Evolutionary conservation across 2,888 invertebrate species (phyloP).

Genomic region (Himalopsyche japonica): DNA sequence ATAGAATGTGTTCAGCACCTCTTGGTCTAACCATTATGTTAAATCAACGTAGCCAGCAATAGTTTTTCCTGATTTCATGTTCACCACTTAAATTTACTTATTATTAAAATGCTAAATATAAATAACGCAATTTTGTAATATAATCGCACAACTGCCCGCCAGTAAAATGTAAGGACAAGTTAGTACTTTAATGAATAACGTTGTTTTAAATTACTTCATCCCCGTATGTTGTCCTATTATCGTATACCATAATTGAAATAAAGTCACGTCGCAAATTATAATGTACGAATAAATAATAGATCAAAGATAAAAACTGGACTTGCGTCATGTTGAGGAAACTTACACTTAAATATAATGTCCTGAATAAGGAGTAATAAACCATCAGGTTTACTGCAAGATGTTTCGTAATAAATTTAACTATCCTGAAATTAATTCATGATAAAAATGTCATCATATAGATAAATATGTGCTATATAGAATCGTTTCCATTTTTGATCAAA

Average conservation of each 20-base stretch:
- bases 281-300: background rate
- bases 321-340: background rate
- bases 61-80: too few relatives aligned
- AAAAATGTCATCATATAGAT: too few relatives aligned
- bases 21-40: too few relatives aligned
- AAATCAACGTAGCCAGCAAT: too few relatives aligned
- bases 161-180: background rate
- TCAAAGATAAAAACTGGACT: background rate
- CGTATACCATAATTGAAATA: background rate
- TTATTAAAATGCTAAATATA: too few relatives aligned
- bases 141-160: background rate
- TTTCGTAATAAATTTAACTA: too few relatives aligned
- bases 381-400: background rate
- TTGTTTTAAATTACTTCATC: background rate
- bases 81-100: too few relatives aligned
- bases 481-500: too few relatives aligned
- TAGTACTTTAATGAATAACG: background rate
- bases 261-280: background rate
- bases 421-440: too few relatives aligned
- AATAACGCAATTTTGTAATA: too few relatives aligned
- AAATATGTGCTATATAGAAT: too few relatives aligned
- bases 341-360: background rate
- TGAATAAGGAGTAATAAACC: background rate
- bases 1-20: too few relatives aligned
- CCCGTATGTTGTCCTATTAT: slow-evolving; percentile 1